Base-by-base conservation (phyloP, 2,113 vertebrate genomes). In the Poicephalus meyeri region DNA sequence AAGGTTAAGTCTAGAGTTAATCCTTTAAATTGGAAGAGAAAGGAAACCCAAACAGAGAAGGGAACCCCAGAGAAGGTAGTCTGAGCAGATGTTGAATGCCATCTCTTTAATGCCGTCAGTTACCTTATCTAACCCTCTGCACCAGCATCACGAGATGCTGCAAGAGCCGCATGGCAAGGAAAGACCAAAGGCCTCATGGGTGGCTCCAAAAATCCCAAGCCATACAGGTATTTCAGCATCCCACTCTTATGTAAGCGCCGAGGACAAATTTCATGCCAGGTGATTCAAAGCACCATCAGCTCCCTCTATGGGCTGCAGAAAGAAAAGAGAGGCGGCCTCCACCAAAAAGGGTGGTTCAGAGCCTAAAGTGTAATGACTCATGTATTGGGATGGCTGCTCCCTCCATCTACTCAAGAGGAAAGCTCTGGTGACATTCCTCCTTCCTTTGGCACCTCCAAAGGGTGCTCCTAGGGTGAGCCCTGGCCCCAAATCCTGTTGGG, bases 241-340 rank as follows among this genome's bases (percentile, higher is more conserved):
- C 78, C 31, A 0, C 53, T 58, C 84, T 91, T 72, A n/a, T 13
- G 90, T 76, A 94, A 94, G 76, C 69, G 2, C 29, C 61, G 1
- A 60, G 90, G 74, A 79, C 81, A 31, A 10, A 33, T 42, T 87
- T 33, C 78, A 26, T 6, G 15, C 50, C 60, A 20, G 85, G 9
- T 7, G 80, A 1, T 90, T 88, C 71, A 24, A 23, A 95, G 71
- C 74, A 65, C 76, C 95, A 49, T 44, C 88, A 96, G 95, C 96
- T 96, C 96, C 96, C 96, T 95, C 96, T 97, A 28, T 3, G 85
- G 96, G 94, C 86, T 46, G 94, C 2, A 4, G 93, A 60, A 69
- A 73, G 19, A 46, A 41, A 26, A 11, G 39, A 84, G 58, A 60
- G 41, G 56, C 60, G 71, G 49, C 85, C 50, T 72, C 60, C 44